These are phyloP conservation scores for Hylyphantes graminicola DNA, from an alignment of 1,140 invertebrate species.

Conservation along the genomic window DNA sequence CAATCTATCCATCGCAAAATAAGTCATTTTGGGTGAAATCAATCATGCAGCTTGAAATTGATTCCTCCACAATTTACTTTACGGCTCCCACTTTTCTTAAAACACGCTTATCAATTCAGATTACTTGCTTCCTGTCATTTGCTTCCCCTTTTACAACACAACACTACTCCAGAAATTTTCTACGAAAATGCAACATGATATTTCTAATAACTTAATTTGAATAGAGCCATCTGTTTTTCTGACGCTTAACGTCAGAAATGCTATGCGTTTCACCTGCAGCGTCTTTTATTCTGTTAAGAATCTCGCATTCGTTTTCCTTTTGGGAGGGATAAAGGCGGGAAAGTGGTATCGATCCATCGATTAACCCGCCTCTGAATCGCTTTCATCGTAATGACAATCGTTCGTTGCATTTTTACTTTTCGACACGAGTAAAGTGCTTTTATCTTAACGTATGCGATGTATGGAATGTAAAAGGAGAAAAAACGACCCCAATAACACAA, in stretches of 20 bases:
- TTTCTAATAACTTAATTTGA: conserved; percentile 56
- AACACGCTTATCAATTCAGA: conserved; percentile 7
- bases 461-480: conserved; percentile 24
- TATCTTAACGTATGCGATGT: conserved; percentile 21
- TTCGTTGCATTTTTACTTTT: conserved; percentile 42
- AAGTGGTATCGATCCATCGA: conserved; percentile 34
- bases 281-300: conserved; percentile 29
- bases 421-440: conserved; percentile 39
- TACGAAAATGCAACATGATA: conserved; percentile 22
- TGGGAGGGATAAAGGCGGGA: conserved; percentile 37
- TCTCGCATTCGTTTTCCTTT: conserved; percentile 13
- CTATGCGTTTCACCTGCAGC: conserved; percentile 26
- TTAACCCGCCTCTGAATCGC: conserved; percentile 28
- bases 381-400: conserved; percentile 51
- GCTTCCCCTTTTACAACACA: not conserved
- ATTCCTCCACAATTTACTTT: too few relatives aligned
- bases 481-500: conserved; percentile 6
- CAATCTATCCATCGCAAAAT: not conserved
- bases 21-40: too few relatives aligned
- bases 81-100: not conserved
- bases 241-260: conserved; percentile 18
- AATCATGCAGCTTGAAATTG: too few relatives aligned
- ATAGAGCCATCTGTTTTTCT: conserved; percentile 50
- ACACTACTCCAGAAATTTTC: conserved; percentile 5
- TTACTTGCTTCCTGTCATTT: conserved; percentile 14